Evolutionary conservation across 2,113 vertebrate species (phyloP).

Genomic region (Nestor notabilis): DNA sequence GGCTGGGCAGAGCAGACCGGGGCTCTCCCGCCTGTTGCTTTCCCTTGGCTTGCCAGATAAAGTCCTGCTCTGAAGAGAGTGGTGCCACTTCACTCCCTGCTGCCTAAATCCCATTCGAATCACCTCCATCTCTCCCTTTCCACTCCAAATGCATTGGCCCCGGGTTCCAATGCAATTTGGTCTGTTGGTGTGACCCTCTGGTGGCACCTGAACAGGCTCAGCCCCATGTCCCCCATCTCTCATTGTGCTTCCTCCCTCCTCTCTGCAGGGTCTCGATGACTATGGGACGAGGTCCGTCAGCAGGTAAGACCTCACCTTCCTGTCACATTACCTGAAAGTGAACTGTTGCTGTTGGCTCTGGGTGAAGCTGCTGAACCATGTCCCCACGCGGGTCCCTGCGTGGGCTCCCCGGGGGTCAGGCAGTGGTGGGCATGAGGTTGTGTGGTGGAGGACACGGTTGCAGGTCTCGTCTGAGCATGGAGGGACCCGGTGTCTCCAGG

Average conservation of each 20-base stretch:
- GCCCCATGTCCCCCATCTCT: neutral
- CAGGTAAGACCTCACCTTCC: conserved; percentile 81
- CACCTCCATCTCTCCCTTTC: neutral
- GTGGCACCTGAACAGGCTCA: neutral
- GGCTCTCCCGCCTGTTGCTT: neutral
- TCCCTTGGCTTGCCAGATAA: neutral
- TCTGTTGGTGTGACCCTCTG: neutral
- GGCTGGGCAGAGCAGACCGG: neutral
- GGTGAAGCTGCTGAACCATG: neutral
- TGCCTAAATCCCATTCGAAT: neutral
- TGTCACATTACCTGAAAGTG: neutral
- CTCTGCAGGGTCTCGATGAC: conserved; percentile 82
- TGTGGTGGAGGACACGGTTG: neutral
- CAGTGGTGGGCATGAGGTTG: neutral
- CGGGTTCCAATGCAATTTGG: neutral
- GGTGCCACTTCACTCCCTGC: neutral
- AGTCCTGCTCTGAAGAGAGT: neutral
- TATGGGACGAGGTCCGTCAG: conserved; percentile 86
- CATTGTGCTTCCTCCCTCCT: conserved; percentile 3
- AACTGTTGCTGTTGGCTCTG: neutral
- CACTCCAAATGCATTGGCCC: conserved; percentile 29
- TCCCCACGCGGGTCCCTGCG: neutral
- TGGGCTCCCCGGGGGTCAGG: neutral
- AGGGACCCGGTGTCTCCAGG: neutral
- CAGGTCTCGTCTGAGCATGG: fast-evolving